phyloP scores from a whole-genome alignment of 2,888 invertebrate genomes.

The Sepioteuthis lessoniana region DNA sequence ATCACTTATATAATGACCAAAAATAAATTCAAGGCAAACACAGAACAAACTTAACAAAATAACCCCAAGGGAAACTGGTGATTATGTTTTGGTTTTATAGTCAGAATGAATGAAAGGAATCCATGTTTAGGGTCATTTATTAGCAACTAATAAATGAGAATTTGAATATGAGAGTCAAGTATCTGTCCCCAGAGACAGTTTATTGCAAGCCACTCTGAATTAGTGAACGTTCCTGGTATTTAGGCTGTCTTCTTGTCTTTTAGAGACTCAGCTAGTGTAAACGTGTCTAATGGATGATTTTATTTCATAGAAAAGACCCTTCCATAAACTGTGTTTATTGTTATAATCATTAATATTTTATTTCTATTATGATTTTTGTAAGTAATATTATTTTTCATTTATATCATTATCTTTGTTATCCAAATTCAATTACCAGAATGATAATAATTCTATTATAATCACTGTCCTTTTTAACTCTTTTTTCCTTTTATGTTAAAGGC shows the following conservation, averaged over 20 bases:
- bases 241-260: neutral
- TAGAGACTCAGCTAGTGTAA: neutral
- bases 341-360: neutral
- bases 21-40: neutral
- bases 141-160: neutral
- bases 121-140: conserved; percentile 10
- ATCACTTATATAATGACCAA: neutral
- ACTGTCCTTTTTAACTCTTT: too few species aligned
- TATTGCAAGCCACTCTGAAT: neutral
- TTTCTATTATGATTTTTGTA: too few species aligned
- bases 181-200: neutral
- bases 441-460: too few species aligned
- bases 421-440: too few species aligned
- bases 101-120: neutral
- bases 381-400: too few species aligned
- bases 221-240: neutral
- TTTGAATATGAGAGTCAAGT: conserved; percentile 1
- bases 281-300: neutral
- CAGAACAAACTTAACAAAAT: neutral
- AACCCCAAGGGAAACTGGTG: neutral
- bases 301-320: neutral
- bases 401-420: too few species aligned
- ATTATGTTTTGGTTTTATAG: neutral
- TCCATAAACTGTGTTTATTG: neutral
- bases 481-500: too few species aligned